phyloP scores from a whole-genome alignment of 2,888 invertebrate genomes.

The Tenthredo mesomela region DNA sequence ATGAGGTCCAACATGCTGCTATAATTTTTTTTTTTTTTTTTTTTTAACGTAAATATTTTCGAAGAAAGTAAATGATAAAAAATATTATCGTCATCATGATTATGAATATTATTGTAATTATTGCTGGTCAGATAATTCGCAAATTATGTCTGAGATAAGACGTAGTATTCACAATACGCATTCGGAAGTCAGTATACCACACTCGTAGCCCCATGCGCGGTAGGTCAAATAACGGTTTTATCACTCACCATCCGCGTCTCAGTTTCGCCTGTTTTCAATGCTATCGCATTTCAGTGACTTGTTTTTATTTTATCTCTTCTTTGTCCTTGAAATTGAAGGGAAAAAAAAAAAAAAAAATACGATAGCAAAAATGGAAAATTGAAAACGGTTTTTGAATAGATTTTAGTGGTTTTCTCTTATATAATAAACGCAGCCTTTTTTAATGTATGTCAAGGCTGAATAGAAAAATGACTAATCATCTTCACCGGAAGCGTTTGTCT shows the following conservation, averaged over 20 bases:
- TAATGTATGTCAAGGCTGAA: neutral
- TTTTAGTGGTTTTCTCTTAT: neutral
- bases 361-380: neutral
- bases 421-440: neutral
- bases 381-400: neutral
- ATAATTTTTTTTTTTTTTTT: too few relatives aligned
- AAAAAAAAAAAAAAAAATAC: neutral
- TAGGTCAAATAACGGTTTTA: conserved; percentile 75
- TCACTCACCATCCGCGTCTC: conserved; percentile 69
- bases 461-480: neutral
- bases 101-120: neutral
- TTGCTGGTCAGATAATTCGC: neutral
- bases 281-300: neutral
- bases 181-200: conserved; percentile 45
- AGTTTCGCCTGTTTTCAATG: conserved; percentile 53
- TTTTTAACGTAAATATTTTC: too few relatives aligned
- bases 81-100: neutral
- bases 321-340: neutral
- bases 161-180: conserved; percentile 26
- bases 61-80: neutral
- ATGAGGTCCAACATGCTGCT: neutral
- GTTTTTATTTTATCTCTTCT: neutral
- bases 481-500: neutral
- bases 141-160: neutral
- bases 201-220: conserved; percentile 65